These are phyloP conservation scores for Volucella zonaria DNA, from an alignment of 2,888 invertebrate species.

Conservation along the genomic window DNA sequence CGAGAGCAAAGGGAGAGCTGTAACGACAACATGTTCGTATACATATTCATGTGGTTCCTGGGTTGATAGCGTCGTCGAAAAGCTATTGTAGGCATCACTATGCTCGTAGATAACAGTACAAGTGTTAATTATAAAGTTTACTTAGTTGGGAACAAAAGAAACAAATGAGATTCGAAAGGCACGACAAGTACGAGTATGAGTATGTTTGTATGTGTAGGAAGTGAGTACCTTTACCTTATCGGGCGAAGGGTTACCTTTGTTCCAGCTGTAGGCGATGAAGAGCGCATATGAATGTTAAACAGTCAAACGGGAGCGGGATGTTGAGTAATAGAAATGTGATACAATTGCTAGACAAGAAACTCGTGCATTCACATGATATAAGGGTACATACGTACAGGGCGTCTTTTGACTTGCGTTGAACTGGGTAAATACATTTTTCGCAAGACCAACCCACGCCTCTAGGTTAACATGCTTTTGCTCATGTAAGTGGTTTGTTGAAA, in stretches of 20 bases:
- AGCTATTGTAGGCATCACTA: constrained; percentile 23
- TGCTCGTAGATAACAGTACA: constrained; percentile 23
- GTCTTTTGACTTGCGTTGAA: not conserved
- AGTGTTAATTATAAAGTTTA: constrained; percentile 24
- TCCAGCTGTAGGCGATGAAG: not conserved
- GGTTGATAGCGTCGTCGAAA: constrained; percentile 13
- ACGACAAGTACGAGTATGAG: no score
- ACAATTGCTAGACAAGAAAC: no score
- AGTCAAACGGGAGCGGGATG: not conserved
- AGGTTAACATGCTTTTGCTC: no score
- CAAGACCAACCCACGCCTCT: no score
- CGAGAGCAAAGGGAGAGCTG: not conserved
- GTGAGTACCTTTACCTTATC: constrained; percentile 14
- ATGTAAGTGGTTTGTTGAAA: no score
- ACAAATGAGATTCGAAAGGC: not conserved
- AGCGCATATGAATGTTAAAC: not conserved
- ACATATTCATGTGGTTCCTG: not conserved
- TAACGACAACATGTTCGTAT: not conserved
- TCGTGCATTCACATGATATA: no score
- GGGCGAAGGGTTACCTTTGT: not conserved
- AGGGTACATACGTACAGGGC: no score
- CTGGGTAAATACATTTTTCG: not conserved
- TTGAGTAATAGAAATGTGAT: not conserved
- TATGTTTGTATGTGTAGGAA: not conserved
- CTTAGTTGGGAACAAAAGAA: constrained; percentile 8